phyloP scores from a whole-genome alignment of 1,140 invertebrate genomes.

The Zaprionus africanus region DNA sequence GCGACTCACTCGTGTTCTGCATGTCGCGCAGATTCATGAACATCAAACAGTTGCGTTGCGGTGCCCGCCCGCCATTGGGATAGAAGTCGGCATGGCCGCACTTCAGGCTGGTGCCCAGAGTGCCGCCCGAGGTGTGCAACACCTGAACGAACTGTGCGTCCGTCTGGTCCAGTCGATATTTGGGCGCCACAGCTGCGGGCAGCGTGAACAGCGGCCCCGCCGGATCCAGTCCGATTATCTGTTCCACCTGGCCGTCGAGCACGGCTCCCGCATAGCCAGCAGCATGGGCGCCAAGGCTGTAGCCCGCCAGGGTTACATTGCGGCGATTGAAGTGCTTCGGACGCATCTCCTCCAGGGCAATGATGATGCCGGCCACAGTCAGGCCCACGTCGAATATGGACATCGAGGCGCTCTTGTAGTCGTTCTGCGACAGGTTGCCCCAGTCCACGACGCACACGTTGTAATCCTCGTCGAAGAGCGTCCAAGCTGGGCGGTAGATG shows the following conservation, averaged over 20 bases:
- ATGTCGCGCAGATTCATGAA: slow-evolving; percentile 62
- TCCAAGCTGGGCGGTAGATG: slow-evolving; percentile 61
- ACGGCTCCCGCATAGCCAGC: slow-evolving; percentile 91
- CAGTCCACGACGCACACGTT: slow-evolving; percentile 87
- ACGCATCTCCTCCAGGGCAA: slow-evolving; percentile 85
- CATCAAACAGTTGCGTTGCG: slow-evolving; percentile 91
- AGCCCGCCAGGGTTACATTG: slow-evolving; percentile 89
- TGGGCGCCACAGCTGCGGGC: slow-evolving; percentile 85
- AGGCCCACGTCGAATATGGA: slow-evolving; percentile 86
- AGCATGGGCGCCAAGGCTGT: slow-evolving; percentile 95
- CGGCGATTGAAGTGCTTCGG: slow-evolving; percentile 83
- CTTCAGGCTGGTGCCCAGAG: slow-evolving; percentile 89
- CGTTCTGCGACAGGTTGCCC: slow-evolving; percentile 86
- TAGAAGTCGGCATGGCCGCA: slow-evolving; percentile 95
- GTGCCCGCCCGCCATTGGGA: slow-evolving; percentile 91
- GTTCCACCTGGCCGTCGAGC: slow-evolving; percentile 84
- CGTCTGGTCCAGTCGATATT: slow-evolving; percentile 88
- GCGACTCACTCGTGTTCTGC: slow-evolving; percentile 69
- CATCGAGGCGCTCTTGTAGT: slow-evolving; percentile 79
- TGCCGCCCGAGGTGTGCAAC: slow-evolving; percentile 94
- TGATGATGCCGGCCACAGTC: slow-evolving; percentile 87
- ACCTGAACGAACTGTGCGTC: slow-evolving; percentile 96
- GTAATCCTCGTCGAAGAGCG: slow-evolving; percentile 63
- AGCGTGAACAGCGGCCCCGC: slow-evolving; percentile 92
- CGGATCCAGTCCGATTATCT: slow-evolving; percentile 89